Evolutionary conservation across 2,113 vertebrate species (phyloP).

Genomic region (Rattus rattus): DNA sequence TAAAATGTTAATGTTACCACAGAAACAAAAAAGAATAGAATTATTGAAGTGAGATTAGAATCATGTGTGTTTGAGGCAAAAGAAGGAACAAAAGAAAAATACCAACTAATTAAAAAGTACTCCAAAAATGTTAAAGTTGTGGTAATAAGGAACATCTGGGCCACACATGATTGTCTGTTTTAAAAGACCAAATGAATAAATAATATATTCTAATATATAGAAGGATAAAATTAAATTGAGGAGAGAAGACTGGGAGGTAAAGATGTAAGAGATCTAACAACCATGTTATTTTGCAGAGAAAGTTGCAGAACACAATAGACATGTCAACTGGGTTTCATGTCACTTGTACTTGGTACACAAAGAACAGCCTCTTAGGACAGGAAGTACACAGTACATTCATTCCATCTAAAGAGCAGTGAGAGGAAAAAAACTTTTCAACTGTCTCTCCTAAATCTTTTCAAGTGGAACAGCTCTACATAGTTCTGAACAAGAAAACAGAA

Average conservation of each 20-base stretch:
- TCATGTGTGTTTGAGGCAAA: conserved; percentile 18
- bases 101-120: conserved; percentile 6
- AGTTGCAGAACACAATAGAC: neutral
- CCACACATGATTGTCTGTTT: conserved; percentile 37
- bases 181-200: conserved; percentile 4
- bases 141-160: conserved; percentile 47
- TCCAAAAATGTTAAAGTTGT: neutral
- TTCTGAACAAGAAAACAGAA: neutral
- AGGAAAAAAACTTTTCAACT: too few relatives aligned
- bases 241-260: neutral
- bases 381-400: neutral
- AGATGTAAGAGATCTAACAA: neutral
- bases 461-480: neutral
- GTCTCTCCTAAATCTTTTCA: neutral
- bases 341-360: neutral
- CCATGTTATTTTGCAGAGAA: neutral
- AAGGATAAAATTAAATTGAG: neutral
- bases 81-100: conserved; percentile 56
- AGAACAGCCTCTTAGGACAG: neutral
- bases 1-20: neutral
- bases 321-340: neutral
- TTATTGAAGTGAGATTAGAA: conserved; percentile 27
- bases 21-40: conserved; percentile 11
- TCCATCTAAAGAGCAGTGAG: neutral
- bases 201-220: neutral